Conservation (phyloP, 2,888 invertebrate species). For the Opisthograptis luteolata region DNA sequence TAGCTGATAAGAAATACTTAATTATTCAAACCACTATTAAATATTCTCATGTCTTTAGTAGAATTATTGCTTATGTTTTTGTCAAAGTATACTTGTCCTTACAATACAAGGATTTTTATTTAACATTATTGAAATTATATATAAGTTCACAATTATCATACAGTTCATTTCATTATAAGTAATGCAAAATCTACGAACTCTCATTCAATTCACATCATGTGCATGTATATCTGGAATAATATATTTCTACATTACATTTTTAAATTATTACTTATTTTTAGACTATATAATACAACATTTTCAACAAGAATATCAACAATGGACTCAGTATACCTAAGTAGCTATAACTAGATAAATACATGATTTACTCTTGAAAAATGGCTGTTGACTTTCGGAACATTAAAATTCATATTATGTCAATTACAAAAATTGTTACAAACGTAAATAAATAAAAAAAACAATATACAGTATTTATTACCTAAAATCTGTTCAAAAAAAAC, state of each 20-base stretch:
- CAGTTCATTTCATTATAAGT: neutral
- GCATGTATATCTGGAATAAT: conserved; percentile 18
- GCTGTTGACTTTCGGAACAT: conserved; percentile 14
- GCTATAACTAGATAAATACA: conserved; percentile 74
- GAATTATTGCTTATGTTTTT: conserved; percentile 2
- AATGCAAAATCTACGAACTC: conserved; percentile 2
- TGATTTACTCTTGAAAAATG: conserved; percentile 40
- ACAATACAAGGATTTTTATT: no score
- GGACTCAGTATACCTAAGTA: conserved; percentile 78
- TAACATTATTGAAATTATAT: no score
- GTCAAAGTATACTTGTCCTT: no score
- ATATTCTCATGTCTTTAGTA: neutral
- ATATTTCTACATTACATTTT: conserved; percentile 24
- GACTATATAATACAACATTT: conserved; percentile 77
- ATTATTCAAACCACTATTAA: no score
- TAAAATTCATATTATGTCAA: neutral
- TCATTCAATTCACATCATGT: conserved; percentile 14
- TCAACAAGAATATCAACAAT: conserved; percentile 84
- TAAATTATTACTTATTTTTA: conserved; percentile 42
- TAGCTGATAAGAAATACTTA: no score
- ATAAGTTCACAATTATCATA: no score
- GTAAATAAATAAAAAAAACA: neutral
- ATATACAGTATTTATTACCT: no score
- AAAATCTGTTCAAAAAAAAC: no score
- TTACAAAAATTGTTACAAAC: no score